These are phyloP conservation scores for Bufo gargarizans DNA, from an alignment of 2,113 vertebrate genomes.

Conservation along the genomic window DNA sequence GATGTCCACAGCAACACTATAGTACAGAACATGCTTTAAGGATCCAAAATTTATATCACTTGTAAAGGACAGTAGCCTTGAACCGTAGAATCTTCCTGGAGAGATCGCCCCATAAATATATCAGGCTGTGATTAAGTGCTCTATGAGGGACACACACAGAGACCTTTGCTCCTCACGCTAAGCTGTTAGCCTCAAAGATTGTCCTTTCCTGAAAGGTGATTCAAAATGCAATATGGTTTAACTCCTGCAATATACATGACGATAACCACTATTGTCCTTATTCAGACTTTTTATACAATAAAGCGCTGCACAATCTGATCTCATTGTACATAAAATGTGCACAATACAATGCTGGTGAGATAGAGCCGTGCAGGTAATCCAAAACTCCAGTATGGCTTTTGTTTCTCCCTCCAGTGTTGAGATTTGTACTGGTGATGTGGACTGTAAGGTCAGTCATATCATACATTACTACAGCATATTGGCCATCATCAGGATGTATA, in stretches of 20 bases:
- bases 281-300: neutral
- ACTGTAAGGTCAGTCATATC: too few species aligned
- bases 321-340: neutral
- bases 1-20: neutral
- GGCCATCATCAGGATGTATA: too few species aligned
- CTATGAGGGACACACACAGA: constrained; percentile 29
- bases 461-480: too few species aligned
- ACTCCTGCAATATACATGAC: neutral
- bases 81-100: constrained; percentile 43
- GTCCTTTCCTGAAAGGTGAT: constrained; percentile 19
- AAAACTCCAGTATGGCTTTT: neutral
- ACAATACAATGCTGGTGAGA: neutral
- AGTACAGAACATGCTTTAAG: constrained; percentile 6
- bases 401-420: neutral
- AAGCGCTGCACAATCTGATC: neutral
- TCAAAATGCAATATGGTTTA: constrained; percentile 25
- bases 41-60: constrained; percentile 44
- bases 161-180: constrained; percentile 11
- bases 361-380: neutral
- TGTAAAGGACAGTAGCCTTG: constrained; percentile 50
- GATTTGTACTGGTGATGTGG: neutral
- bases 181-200: constrained; percentile 44
- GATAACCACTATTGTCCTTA: neutral
- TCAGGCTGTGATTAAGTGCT: constrained; percentile 53
- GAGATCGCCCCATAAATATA: constrained; percentile 51